Conservation (phyloP, 2,797 vertebrate genomes). For the Arremon aurantiirostris region DNA sequence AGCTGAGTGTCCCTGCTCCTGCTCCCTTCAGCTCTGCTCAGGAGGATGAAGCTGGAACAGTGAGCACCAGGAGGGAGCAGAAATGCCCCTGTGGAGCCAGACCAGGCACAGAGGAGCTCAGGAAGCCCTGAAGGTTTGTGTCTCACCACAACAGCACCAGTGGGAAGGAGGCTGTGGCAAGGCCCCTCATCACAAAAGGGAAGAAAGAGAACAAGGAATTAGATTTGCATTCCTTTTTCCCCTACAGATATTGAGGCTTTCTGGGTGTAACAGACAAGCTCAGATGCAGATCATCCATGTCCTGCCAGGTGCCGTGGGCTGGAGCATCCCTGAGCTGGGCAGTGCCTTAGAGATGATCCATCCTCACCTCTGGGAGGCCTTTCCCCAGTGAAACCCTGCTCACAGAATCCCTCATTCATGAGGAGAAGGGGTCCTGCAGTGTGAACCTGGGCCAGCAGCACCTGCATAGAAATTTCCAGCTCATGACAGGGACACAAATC, state of each 20-base stretch:
- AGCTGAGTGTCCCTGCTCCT: not conserved
- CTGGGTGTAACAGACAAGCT: not conserved
- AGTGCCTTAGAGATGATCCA: not conserved
- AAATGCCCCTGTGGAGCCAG: not conserved
- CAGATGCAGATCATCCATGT: not conserved
- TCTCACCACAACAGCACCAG: not conserved
- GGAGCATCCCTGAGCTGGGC: not conserved
- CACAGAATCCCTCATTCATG: fast-evolving
- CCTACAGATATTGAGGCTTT: not conserved
- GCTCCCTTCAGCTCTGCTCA: not conserved
- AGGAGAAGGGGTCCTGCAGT: not conserved
- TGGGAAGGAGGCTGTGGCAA: not conserved
- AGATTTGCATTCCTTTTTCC: not conserved
- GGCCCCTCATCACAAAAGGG: not conserved
- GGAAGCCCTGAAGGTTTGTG: not conserved
- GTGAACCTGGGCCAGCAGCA: not conserved
- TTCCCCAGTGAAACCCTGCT: not conserved
- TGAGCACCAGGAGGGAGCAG: not conserved
- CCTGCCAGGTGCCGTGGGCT: not conserved
- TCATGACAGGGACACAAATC: not conserved
- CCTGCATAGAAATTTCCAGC: not conserved
- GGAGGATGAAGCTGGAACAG: not conserved
- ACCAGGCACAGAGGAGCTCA: not conserved
- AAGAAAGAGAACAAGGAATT: not conserved
- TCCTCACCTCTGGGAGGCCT: not conserved